Base-by-base conservation (phyloP, 1,140 invertebrate species). In the Phthorimaea operculella region DNA sequence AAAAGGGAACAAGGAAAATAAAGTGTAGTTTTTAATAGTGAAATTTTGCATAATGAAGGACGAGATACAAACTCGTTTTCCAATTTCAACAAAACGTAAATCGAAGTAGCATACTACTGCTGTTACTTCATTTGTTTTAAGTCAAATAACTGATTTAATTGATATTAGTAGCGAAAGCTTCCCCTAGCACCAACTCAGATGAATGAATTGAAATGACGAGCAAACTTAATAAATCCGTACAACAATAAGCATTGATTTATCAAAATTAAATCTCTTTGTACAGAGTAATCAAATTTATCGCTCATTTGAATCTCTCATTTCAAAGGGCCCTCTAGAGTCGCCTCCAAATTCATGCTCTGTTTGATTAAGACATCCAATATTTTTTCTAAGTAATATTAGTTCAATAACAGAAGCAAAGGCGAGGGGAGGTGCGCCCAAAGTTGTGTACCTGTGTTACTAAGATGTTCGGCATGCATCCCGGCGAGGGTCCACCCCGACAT, bases 191-290 rank as follows among this genome's bases (percentile, higher is more conserved):
- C n/a, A 28, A 39, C 10, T 39, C 36, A 57, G 54, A 55, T 45
- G 55, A 42, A 54, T 58, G 55, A 60, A 61, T 57, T 51, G 59
- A 68, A 39, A 12, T 39, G 36, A 39, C 36, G 36, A 65, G 42
- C 53, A 67, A 77, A 77, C 57, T 70, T 66, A 72, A 81, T 77
- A 78, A 76, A 79, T 77, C 66, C 72, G 53, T 57, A 65, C 70
- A 72, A 78, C 78, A 80, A 79, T 77, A 70, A 75, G 70, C 66
- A 70, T 75, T 79, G 78, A 83, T 82, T 78, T 82, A 82, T 82
- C 76, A 79, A 76, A 83, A 82, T 82, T 70, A 80, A 83, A 83
- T 83, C 78, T 80, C 76, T 80, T 81, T 83, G 80, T 81, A 59
- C 55, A 69, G 64, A 65, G 59, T 83, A 83, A 83, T 83, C 74